Evolutionary conservation across 2,797 vertebrate genomes (phyloP), one percentile per base, ranked within the genome.

Genomic region (Propithecus deckenii): DNA sequence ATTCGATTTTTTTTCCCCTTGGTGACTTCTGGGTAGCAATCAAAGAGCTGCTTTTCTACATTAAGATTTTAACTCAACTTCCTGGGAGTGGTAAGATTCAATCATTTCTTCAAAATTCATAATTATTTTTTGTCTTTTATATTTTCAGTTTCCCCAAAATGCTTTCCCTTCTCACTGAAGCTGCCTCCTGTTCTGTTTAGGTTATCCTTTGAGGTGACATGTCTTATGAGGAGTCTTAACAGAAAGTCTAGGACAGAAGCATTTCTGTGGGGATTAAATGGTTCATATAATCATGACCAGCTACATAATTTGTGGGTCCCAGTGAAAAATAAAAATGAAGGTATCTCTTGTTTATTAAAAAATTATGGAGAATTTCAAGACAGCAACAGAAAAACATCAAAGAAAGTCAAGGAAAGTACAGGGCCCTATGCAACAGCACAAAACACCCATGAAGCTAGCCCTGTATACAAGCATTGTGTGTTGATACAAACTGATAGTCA

Each of bases 11-110:
- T 94, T 94, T 20, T 63, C 69, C 50, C 35, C 92, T 61, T 80
- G 38, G 87, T 91, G 96, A 97, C 87, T 97, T 97, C 75, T 97
- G 55, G 94, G 92, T 91, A 96, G 69, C 75, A 97, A 88, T 97
- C 95, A 97, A 95, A 97, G 88, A 95, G 72, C 92, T 95, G 52
- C 67, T 95, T 97, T 96, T 95, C 86, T 95, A 57, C 38, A n/a
- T 92, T 96, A 63, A 87, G 94, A 94, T 95, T 92, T 97, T 92
- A 91, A 91, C 84, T 97, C 87, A 46, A 71, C 92, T 90, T 96
- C 43, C 85, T 93, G 43, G 85, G 92, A 96, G 52, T 86, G 43
- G 63, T 94, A 93, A 79, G 83, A 91, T 57, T 89, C 84, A 88
- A 86, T 87, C 46, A 78, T 88, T 94, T 95, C 75, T 95, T 97